Percentiles rank a stretch among this genome's conserved stretches.
Evolutionary conservation across 2,797 vertebrate genomes (phyloP).

Genomic region (Mormyrus hasselquistii): DNA sequence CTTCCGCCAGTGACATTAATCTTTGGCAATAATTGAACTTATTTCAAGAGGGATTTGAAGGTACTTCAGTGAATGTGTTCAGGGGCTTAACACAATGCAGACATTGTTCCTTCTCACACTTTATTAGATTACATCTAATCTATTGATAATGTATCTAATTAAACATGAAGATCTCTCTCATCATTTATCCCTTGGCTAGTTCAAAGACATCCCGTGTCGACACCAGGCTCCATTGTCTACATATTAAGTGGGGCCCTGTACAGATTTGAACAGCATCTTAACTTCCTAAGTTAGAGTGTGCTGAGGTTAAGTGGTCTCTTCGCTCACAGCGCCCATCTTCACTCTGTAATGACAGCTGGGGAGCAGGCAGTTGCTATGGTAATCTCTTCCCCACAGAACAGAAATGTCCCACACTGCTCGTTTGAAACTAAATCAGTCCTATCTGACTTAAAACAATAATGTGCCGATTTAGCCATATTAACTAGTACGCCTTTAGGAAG

Average conservation of each 20-base stretch:
- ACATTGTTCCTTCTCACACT: conserved; percentile 37
- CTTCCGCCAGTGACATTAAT: not conserved
- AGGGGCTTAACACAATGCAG: conserved; percentile 29
- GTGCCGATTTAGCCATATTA: conserved; percentile 47
- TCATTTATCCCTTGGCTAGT: conserved; percentile 59
- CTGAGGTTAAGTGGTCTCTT: conserved; percentile 74
- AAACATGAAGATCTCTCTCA: conserved; percentile 57
- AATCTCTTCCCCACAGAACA: conserved; percentile 50
- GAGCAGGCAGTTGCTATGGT: conserved; percentile 72
- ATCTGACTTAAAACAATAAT: conserved; percentile 34
- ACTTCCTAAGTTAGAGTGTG: conserved; percentile 70
- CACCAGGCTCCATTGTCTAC: conserved; percentile 63
- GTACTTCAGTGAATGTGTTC: conserved; percentile 33
- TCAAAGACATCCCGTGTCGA: conserved; percentile 55
- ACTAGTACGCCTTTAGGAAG: conserved; percentile 57
- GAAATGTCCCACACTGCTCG: conserved; percentile 64
- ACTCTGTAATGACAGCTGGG: conserved; percentile 73
- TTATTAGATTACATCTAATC: conserved; percentile 55
- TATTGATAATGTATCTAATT: conserved; percentile 63
- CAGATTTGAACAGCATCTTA: conserved; percentile 68
- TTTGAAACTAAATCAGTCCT: conserved; percentile 62
- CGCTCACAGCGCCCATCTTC: conserved; percentile 68
- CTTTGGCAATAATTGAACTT: conserved; percentile 16
- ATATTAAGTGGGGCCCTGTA: conserved; percentile 67
- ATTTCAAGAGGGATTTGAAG: conserved; percentile 31